Evolutionary conservation across 64 coral and sea anemone genomes (phyloP).

Genomic region (Pocillopora verrucosa): DNA sequence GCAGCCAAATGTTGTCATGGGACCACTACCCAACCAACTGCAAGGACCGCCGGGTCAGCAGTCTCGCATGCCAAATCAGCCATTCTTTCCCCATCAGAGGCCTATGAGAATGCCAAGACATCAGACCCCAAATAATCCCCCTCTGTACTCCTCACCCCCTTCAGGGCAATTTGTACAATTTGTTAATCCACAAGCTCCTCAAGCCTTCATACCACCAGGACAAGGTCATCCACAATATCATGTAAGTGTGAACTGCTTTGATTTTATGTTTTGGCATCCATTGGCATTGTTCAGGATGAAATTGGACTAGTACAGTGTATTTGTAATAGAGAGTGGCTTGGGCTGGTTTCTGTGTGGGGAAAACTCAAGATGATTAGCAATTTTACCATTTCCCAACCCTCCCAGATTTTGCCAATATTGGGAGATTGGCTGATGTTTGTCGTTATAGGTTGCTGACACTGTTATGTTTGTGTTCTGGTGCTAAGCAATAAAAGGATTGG

Average conservation of each 20-base stretch:
- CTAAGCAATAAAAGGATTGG: no score
- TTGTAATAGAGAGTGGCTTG: no score
- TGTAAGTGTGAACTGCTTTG: constrained; percentile 10
- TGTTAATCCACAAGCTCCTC: not conserved
- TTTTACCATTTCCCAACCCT: no score
- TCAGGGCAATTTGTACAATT: constrained; percentile 26
- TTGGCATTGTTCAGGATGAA: no score
- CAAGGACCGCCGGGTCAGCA: constrained; percentile 20
- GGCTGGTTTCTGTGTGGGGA: no score
- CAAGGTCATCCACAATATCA: constrained; percentile 5
- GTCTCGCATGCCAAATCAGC: not conserved
- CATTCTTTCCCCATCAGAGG: constrained; percentile 22
- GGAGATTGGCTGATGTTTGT: no score
- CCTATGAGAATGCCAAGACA: constrained; percentile 52
- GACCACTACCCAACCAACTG: constrained; percentile 30
- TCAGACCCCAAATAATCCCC: constrained; percentile 33
- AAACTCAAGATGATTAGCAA: no score
- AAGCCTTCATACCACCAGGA: constrained; percentile 31
- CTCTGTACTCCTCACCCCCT: constrained; percentile 69
- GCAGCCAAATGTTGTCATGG: not conserved
- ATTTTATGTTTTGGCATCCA: not conserved
- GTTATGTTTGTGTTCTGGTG: no score
- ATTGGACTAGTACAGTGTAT: no score
- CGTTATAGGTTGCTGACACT: no score
- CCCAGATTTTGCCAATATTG: no score